Conservation (phyloP, 2,113 vertebrate genomes). For the Patagioenas fasciata region DNA sequence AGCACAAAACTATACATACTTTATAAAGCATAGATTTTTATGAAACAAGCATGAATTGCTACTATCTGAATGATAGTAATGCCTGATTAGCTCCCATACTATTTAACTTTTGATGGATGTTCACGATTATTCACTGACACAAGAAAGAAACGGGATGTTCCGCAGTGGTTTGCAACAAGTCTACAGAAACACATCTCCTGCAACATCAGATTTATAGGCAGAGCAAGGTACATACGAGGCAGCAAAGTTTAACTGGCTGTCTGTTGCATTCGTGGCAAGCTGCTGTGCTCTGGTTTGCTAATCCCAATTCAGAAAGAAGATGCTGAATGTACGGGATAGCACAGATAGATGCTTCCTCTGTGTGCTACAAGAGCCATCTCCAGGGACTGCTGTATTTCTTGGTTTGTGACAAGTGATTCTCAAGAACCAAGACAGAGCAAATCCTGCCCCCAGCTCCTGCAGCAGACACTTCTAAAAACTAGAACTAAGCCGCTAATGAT, state of each 20-base stretch:
- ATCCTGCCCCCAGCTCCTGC: fast-evolving
- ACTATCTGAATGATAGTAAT: background rate
- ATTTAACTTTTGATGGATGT: constrained; percentile 35
- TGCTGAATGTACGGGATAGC: background rate
- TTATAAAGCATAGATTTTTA: constrained; percentile 25
- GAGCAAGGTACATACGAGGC: background rate
- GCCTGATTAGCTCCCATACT: constrained; percentile 8
- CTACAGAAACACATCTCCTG: background rate
- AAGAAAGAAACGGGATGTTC: background rate
- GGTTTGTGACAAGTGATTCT: background rate
- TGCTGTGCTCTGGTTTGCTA: background rate
- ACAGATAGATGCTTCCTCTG: fast-evolving
- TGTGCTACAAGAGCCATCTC: background rate
- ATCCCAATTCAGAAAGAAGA: background rate
- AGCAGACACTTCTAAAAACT: background rate
- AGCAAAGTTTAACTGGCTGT: background rate
- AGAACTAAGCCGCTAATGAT: background rate
- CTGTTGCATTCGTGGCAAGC: background rate
- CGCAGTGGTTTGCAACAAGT: background rate
- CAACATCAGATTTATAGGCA: background rate
- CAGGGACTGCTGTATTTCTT: background rate
- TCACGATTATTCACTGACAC: background rate
- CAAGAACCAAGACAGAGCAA: background rate
- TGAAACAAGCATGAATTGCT: constrained; percentile 39
- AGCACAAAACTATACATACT: background rate